phyloP scores from a whole-genome alignment of 2,113 vertebrate genomes.

The Bufo gargarizans region DNA sequence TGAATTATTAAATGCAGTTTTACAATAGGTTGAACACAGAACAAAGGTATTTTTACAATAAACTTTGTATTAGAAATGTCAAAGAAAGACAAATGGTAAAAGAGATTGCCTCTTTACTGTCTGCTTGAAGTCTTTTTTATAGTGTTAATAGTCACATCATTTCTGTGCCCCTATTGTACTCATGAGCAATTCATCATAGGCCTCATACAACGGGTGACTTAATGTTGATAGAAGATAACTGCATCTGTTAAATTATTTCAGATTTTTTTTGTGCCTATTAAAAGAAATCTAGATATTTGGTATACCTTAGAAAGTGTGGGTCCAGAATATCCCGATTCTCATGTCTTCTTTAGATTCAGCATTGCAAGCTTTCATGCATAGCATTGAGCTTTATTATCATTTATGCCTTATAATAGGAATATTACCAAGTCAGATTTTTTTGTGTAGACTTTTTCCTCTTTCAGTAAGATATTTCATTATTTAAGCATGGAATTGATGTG shows the following conservation, averaged over 20 bases:
- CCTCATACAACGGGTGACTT: conserved; percentile 64
- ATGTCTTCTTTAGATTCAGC: background rate
- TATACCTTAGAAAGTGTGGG: background rate
- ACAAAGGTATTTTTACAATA: conserved; percentile 50
- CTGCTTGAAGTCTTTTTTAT: conserved; percentile 42
- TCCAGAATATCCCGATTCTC: background rate
- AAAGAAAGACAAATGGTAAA: conserved; percentile 44
- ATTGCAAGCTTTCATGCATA: background rate
- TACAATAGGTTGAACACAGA: conserved; percentile 36
- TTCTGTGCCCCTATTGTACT: conserved; percentile 34
- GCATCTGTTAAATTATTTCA: background rate
- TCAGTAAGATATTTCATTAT: background rate
- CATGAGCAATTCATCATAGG: background rate
- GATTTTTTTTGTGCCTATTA: background rate
- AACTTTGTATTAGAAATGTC: conserved; percentile 37
- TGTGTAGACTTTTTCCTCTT: background rate
- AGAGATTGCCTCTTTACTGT: conserved; percentile 14
- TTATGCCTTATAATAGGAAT: background rate
- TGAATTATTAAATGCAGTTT: conserved; percentile 50
- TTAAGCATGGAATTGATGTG: background rate
- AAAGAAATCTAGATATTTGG: background rate
- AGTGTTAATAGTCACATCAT: conserved; percentile 28
- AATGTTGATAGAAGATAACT: conserved; percentile 71
- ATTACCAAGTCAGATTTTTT: background rate
- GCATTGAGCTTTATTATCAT: background rate